These are phyloP conservation scores for Colinus virginianus DNA, from an alignment of 2,113 vertebrate species.

Conservation along the genomic window DNA sequence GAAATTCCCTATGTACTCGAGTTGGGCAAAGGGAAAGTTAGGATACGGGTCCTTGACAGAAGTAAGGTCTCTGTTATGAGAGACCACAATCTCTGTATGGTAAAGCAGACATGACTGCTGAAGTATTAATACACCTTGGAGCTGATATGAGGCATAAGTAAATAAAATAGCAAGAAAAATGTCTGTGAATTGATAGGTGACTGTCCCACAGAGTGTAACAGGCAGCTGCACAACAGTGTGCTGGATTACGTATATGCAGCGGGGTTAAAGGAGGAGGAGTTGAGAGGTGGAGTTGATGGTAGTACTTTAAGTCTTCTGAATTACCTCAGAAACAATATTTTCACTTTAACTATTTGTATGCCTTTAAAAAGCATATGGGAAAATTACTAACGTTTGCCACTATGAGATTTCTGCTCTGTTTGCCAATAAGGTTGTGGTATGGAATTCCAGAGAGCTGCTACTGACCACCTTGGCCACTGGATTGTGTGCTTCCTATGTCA, in stretches of 20 bases:
- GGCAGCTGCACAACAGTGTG: neutral
- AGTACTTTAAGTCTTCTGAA: neutral
- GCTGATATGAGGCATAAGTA: neutral
- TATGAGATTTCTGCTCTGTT: neutral
- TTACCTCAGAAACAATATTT: neutral
- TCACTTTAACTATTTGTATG: neutral
- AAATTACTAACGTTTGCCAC: neutral
- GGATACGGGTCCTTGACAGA: neutral
- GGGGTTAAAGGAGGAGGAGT: neutral
- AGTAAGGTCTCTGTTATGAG: neutral
- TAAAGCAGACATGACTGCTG: neutral
- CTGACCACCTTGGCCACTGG: accelerated
- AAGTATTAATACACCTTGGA: neutral
- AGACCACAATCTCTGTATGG: neutral
- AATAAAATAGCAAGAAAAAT: neutral
- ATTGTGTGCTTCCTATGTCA: accelerated
- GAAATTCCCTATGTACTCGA: accelerated
- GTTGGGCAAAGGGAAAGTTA: neutral
- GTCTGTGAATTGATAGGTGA: neutral
- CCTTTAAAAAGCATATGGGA: neutral
- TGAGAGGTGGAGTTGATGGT: neutral
- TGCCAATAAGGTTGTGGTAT: neutral
- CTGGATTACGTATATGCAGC: neutral
- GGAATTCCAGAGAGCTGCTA: neutral
- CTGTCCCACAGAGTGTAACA: neutral